Evolutionary conservation across 1,140 invertebrate genomes (phyloP), one percentile per base, ranked within the genome.

Genomic region (Brachystomella parvula): DNA sequence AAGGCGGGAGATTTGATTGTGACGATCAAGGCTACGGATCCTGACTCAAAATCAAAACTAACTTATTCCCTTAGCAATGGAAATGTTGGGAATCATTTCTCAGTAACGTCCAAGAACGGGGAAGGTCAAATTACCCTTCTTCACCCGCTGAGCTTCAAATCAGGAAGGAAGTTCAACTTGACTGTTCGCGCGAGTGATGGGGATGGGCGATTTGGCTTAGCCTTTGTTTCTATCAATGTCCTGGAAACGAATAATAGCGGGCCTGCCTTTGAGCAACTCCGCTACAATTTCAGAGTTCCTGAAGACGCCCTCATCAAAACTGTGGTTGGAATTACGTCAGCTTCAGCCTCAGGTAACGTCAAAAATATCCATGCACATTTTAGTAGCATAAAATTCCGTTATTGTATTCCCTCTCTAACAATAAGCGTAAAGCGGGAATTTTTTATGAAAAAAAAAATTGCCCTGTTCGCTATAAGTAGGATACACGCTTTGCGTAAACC

Each of bases 151-250:
- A 77, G 88, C 21, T 17, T 53, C 21, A 44, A 78, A 63, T 78
- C 76, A 0, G 80, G 80, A 63, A 78, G 75, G 35, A 68, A 81
- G 60, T 86, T 90, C 78, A 81, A 83, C 63, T 78, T 97, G 63
- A 89, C 90, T 71, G 83, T 97, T n/a, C 88, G 87, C 15, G 94
- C 93, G 0, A 87, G 83, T 2, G 94, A 97, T 77, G 91, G 90
- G 0, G 90, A 85, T 0, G 91, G 90, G 0, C 78, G 91, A 19
- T 82, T 84, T 63, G 86, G 89, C 12, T 76, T 80, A 28, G 92
- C 92, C 0, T 82, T 85, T 69, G 87, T 95, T 0, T 86, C 85
- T 66, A 83, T 94, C 63, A 89, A 76, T 64, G 83, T 84, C 76
- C 87, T 78, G 80, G 76, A 77, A 69, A 83, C 75, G 75, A 84